Base-by-base conservation (phyloP, 2,113 vertebrate genomes). In the Mirounga angustirostris region DNA sequence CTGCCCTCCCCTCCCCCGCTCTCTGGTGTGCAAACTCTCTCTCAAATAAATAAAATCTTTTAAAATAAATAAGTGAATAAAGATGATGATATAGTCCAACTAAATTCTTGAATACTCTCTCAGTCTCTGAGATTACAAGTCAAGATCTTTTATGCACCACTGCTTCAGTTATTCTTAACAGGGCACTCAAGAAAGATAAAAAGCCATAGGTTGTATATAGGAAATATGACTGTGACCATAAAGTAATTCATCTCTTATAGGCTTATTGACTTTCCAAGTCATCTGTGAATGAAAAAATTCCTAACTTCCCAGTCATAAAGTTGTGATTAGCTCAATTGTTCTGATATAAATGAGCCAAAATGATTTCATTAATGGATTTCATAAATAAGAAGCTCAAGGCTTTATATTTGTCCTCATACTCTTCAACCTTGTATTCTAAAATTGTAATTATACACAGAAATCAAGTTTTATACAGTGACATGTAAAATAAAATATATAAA, bases 261-360 rank as follows among this genome's bases (percentile, higher is more conserved):
- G 26, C 30, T 93, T 89, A 96, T 18, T 93, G 79, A 94, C 79
- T 92, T 89, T 28, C 26, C 36, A 93, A 95, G 33, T 82, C 52
- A 96, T 79, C 71, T 92, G 56, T 95, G 36, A 95, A 76, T 40
- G 40, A 93, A 95, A 93, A 95, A 73, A 58, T 22, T 46, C 50
- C 56, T 87, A 81, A 74, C n/a, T 54, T 87, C 67, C 24, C 43
- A 94, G 33, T 80, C 87, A 76, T 78, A 87, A 95, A 89, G 61
- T 54, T 89, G 14, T 89, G 26, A 76, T 92, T 92, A 90, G 33
- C n/a, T 87, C 74, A 85, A 79, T 54, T 24, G 4, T 89, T 89
- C 80, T 56, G 1, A 33, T 86, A 56, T 67, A 91, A 92, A 85
- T 89, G 15, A 83, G 15, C 26, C 73, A 80, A 74, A 95, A 88